These are phyloP conservation scores for Cromileptes altivelis DNA, from an alignment of 2,113 vertebrate species.

Conservation along the genomic window DNA sequence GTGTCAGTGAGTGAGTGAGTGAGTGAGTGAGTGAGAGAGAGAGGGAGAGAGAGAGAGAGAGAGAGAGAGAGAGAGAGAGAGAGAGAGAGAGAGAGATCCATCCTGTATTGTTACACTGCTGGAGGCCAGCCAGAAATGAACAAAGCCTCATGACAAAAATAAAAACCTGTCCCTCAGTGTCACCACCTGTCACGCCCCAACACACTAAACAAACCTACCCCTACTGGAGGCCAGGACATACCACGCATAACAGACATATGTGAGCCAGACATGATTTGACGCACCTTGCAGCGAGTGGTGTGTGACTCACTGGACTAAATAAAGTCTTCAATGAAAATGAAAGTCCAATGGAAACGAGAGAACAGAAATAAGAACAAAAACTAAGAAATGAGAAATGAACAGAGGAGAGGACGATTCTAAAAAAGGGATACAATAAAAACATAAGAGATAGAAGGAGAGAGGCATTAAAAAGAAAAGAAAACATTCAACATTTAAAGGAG, in stretches of 20 bases:
- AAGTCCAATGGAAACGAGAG: not conserved
- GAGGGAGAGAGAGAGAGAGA: not conserved
- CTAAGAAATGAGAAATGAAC: no score
- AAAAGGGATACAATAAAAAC: no score
- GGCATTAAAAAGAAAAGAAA: not conserved
- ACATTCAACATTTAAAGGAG: not conserved
- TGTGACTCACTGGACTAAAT: constrained; percentile 44
- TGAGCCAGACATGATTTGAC: constrained; percentile 2
- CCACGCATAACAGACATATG: constrained; percentile 37
- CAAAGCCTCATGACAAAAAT: constrained; percentile 44
- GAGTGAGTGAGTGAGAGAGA: not conserved
- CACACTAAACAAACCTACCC: constrained; percentile 30
- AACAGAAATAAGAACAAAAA: not conserved
- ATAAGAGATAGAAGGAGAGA: not conserved
- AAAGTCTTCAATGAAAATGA: constrained; percentile 6
- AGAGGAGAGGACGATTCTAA: no score
- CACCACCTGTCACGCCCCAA: constrained; percentile 59
- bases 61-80: not conserved
- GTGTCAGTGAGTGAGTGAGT: not conserved
- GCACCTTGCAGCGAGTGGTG: constrained; percentile 21
- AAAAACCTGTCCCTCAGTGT: constrained; percentile 55
- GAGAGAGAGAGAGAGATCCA: constrained; percentile 18
- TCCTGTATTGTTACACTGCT: constrained; percentile 50
- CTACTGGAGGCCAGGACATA: constrained; percentile 38
- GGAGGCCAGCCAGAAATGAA: constrained; percentile 31